Evolutionary conservation across 2,797 vertebrate genomes (phyloP), one percentile per base, ranked within the genome.

Genomic region (Sternotherus odoratus): DNA sequence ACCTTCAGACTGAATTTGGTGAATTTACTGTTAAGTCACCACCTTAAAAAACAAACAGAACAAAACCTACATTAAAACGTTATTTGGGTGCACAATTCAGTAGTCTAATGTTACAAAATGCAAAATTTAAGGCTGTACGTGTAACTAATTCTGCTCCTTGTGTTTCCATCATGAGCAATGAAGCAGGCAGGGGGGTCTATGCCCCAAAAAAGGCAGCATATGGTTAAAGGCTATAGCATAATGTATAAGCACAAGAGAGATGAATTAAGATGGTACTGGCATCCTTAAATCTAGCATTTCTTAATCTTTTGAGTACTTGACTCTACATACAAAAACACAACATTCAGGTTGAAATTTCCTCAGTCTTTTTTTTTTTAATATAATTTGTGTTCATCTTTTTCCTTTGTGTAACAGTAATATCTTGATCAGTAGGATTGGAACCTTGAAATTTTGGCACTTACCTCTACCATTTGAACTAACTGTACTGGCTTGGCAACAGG

Each of bases 401-500:
- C 33, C 16, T 33, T 30, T 57, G 26, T 63, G 60, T 63, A 63
- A 63, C 30, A n/a, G 56, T 30, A 57, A 63, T 4, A 33, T 19
- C 30, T 16, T 92, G 79, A 90, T 66, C 95, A 91, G 26, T 66
- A 90, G 85, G 79, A 85, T 95, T 8, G 83, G 82, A 95, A 91
- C 69, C 79, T 48, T 82, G 87, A 86, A 85, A 79, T 91, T 95
- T 77, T 26, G 23, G 56, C 91, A 43, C 57, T 88, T 79, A 16
- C 86, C 33, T 88, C 90, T 92, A 92, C 77, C 51, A 87, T 95
- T 92, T 91, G 91, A 79, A 93, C 46, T 72, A 2, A 0, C 33
- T 33, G 75, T 56, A 91, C 93, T 92, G 93, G 83, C 88, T 90
- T n/a, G 80, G 88, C 82, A 88, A 48, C 72, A 87, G 83, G 86